These are phyloP conservation scores for Ciona savignyi DNA, from an alignment of 23 tunicate genomes.

Conservation along the genomic window DNA sequence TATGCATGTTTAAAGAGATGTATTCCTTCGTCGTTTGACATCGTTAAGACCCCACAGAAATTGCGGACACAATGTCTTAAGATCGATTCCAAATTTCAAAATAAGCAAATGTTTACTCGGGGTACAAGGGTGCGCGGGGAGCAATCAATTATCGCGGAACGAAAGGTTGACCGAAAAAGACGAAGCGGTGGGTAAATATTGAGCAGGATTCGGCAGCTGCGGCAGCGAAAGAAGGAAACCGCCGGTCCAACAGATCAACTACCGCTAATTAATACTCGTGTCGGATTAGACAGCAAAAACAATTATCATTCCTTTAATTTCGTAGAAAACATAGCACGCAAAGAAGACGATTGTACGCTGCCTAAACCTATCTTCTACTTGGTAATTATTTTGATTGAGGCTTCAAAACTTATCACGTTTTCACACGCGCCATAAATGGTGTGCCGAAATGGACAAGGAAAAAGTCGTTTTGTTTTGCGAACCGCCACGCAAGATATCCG, in stretches of 20 bases:
- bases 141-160: background rate
- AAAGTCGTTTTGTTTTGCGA: background rate
- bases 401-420: background rate
- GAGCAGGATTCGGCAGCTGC: background rate
- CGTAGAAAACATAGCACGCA: background rate
- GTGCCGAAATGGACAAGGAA: background rate
- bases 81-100: background rate
- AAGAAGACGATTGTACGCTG: background rate
- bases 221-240: background rate
- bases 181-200: background rate
- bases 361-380: background rate
- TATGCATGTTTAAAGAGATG: too few species aligned
- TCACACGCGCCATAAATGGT: background rate
- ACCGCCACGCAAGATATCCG: background rate
- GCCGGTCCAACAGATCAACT: background rate
- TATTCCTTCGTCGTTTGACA: too few species aligned
- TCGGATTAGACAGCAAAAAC: background rate
- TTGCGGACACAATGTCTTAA: background rate
- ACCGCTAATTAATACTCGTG: background rate
- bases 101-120: background rate
- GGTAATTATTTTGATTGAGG: background rate
- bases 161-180: background rate
- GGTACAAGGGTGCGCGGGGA: background rate
- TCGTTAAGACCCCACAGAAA: constrained; percentile 1
- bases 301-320: background rate